A percentile compares a stretch with the other conserved stretches of the same genome.
Evolutionary conservation across 2,888 invertebrate species (phyloP).

Genomic region (Leptinotarsa juncta): DNA sequence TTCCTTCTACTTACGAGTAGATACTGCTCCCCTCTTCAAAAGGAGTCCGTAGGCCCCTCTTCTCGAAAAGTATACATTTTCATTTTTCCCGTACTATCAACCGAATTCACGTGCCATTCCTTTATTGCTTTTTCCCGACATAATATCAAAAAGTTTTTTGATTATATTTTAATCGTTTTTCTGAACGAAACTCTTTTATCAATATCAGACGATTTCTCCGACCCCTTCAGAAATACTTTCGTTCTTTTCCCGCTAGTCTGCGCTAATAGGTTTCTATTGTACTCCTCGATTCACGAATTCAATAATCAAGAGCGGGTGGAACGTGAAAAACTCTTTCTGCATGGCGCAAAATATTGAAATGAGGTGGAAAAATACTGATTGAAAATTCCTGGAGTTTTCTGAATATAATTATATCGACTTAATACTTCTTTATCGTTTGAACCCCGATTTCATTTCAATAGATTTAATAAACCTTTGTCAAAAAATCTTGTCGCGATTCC

Average conservation of each 20-base stretch:
- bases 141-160: conserved; percentile 5
- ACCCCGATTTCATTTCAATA: background rate
- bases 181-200: background rate
- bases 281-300: background rate
- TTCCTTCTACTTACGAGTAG: too few species aligned
- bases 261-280: conserved; percentile 7
- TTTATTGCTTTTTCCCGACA: background rate
- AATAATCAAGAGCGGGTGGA: background rate
- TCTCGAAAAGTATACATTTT: background rate
- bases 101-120: background rate
- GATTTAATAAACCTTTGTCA: background rate
- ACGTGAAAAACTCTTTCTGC: background rate
- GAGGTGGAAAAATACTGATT: background rate
- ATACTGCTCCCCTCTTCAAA: too few species aligned
- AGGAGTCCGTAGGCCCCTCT: background rate
- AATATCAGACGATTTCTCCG: background rate
- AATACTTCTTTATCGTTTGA: conserved; percentile 5
- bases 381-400: conserved; percentile 3
- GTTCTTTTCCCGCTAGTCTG: background rate
- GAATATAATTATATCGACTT: conserved; percentile 10
- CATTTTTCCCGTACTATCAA: background rate
- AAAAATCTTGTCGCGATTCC: background rate
- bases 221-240: conserved; percentile 6
- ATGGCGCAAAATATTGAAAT: background rate
- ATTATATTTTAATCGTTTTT: conserved; percentile 5